Base-by-base conservation (phyloP, 2,888 invertebrate species). In the Lochmaea crataegi region DNA sequence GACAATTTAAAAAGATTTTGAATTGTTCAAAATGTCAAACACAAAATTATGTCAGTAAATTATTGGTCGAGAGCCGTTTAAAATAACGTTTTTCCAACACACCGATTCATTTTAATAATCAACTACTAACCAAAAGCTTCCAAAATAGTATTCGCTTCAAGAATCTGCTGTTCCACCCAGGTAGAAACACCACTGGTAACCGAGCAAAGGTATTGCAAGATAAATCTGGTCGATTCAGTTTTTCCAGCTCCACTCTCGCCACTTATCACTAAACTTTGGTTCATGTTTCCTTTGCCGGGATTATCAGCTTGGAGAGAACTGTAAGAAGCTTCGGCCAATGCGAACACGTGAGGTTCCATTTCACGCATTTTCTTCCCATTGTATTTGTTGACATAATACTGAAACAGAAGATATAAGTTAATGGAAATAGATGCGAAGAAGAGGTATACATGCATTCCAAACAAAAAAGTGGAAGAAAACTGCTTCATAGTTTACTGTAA, bases 141-240 rank as follows among this genome's bases (percentile, higher is more conserved):
- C 63, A 97, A 88, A 78, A 97, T 96, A 14, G 96, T 96, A 85
- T 97, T 96, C 7, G 96, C 96, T 86, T 97, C 97, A 32, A 97
- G 89, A 81, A 97, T 97, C 88, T 97, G 96, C 85, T 97, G 96
- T 84, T 97, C 96, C n/a, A 96, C 95, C 96, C 96, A 97, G 1
- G 96, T 94, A 74, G 93, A 93, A 48, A 93, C 93, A 81, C 93
- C 92, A 80, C 92, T 92, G 69, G 89, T 90, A 9, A 96, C 95
- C 14, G 96, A 94, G 87, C 96, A 97, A 68, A 97, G 88, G 87
- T 96, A 97, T 87, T 96, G 96, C 75, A 97, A 89, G 79, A 97
- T 96, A 83, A 96, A 92, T 86, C 96, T 95, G 3, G 96, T 97
- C 67, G 95, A 96, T 87, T 97, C 96, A 0, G 97, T 97, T 88